Evolutionary conservation across 2,888 invertebrate species (phyloP), one percentile per base, ranked within the genome.

Genomic region (Nomada ferruginata): DNA sequence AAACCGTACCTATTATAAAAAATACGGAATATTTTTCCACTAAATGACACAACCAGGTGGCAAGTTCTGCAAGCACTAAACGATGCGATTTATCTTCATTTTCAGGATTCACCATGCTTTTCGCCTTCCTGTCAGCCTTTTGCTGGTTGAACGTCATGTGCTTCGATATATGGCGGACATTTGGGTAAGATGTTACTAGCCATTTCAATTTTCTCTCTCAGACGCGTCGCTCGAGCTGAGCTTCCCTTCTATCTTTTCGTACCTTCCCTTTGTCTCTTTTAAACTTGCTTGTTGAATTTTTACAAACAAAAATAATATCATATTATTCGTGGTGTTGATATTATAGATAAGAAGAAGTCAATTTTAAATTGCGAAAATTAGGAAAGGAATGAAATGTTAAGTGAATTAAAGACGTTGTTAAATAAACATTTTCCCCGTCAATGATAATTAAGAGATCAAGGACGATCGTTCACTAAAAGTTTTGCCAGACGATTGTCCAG

Each of bases 161-260:
- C 92, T 96, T 96, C 94, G 97, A 97, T 95, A 97, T 97, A 93
- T 97, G 96, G 96, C 96, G 96, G 95, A 97, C 96, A 89, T 96
- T 97, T 93, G 96, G 96, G 97, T 97, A 94, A 95, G 96, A 94
- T 89, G 59, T 83, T 69, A 65, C 72, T 59, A 64, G 55, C 68
- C 52, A 68, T 71, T 50, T 42, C 50, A 60, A 77, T 55, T 70
- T 65, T 18, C 20, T 44, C 0, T 9, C 53, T n/a, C 20, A 2
- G 4, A 13, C 18, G 9, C 44, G 10, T 52, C 20, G 47, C 26
- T 71, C 26, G 0, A 53, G 7, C 26, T 26, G 15, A 4, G 20
- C 23, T 53, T 20, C 13, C 9, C 2, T 23, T 50, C 20, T 26
- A 13, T 23, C 13, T 47, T 47, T 9, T 23, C 2, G 2, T 0